Percentiles rank a stretch among this genome's conserved stretches.
Evolutionary conservation across 2,888 invertebrate genomes (phyloP).

Genomic region (Teleiodes luculella): DNA sequence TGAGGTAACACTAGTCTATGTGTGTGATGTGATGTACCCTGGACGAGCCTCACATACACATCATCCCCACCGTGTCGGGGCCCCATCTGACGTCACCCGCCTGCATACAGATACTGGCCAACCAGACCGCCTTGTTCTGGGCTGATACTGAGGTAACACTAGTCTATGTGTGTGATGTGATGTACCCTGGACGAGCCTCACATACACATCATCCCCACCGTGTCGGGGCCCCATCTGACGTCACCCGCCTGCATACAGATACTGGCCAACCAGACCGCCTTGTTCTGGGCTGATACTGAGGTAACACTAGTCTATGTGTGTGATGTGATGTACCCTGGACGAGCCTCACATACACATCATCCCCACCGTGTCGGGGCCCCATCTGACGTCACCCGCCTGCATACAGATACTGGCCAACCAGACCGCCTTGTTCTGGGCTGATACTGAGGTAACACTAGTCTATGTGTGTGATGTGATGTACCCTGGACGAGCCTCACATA

Average conservation of each 20-base stretch:
- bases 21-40: too few relatives aligned
- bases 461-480: too few relatives aligned
- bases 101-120: constrained; percentile 83
- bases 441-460: constrained; percentile 80
- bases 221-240: constrained; percentile 84
- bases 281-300: constrained; percentile 88
- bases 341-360: constrained; percentile 88
- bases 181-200: constrained; percentile 84
- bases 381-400: constrained; percentile 83
- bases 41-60: constrained; percentile 85
- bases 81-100: constrained; percentile 84
- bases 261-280: constrained; percentile 55
- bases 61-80: constrained; percentile 88
- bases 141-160: constrained; percentile 82
- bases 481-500: too few relatives aligned
- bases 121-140: constrained; percentile 78
- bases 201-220: constrained; percentile 89
- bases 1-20: constrained; percentile 76
- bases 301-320: too few relatives aligned
- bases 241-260: constrained; percentile 85
- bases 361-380: constrained; percentile 86
- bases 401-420: constrained; percentile 81
- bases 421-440: constrained; percentile 83
- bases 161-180: too few relatives aligned
- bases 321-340: too few relatives aligned